Percentiles rank a stretch among this genome's conserved stretches.
Evolutionary conservation across 2,113 vertebrate genomes (phyloP).

Genomic region (Dicentrarchus labrax): DNA sequence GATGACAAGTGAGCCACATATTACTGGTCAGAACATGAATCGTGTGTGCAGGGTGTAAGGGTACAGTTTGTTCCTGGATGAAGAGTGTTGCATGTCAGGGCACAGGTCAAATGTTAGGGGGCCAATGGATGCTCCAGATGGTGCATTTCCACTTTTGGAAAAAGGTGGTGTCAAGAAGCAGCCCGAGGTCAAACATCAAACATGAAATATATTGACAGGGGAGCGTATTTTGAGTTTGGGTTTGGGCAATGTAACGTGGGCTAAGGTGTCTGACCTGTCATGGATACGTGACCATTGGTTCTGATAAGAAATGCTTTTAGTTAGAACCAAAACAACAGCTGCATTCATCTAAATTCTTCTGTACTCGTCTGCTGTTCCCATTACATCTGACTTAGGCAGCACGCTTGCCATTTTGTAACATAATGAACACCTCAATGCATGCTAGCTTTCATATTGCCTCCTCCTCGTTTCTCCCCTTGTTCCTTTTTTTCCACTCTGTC

Average conservation of each 20-base stretch:
- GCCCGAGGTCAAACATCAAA: slow-evolving; percentile 13
- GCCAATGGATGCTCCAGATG: slow-evolving; percentile 54
- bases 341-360: slow-evolving; percentile 11
- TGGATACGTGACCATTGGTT: background rate
- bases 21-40: slow-evolving; percentile 37
- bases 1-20: slow-evolving; percentile 36
- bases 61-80: slow-evolving; percentile 45
- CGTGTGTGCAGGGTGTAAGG: slow-evolving; percentile 30
- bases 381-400: slow-evolving; percentile 47
- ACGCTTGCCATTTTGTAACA: slow-evolving; percentile 54
- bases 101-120: slow-evolving; percentile 52
- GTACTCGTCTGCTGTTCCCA: slow-evolving; percentile 10
- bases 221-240: slow-evolving; percentile 47
- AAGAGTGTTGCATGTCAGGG: slow-evolving; percentile 56
- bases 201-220: slow-evolving; percentile 38
- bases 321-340: slow-evolving; percentile 3
- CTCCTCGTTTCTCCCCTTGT: slow-evolving; percentile 57
- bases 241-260: slow-evolving; percentile 19
- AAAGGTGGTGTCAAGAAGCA: slow-evolving; percentile 50
- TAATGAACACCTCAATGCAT: slow-evolving; percentile 53
- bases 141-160: slow-evolving; percentile 65
- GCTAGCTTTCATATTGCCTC: slow-evolving; percentile 58
- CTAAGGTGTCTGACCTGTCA: slow-evolving; percentile 18
- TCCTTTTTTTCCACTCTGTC: slow-evolving; percentile 73
- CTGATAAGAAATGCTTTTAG: slow-evolving; percentile 10